Evolutionary conservation across 2,888 invertebrate species (phyloP), one percentile per base, ranked within the genome.

Genomic region (Troides helena): DNA sequence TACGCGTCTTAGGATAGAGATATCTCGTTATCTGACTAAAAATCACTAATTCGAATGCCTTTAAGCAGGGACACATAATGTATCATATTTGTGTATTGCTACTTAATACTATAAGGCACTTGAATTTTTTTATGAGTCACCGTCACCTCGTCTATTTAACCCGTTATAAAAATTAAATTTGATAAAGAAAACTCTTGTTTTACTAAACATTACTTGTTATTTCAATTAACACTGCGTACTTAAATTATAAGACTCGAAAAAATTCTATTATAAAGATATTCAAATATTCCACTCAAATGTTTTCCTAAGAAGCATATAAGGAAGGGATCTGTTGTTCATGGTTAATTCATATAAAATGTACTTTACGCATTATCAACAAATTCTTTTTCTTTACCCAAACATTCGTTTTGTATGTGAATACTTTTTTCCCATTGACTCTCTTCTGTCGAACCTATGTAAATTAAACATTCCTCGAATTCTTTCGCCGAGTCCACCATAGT

Each of bases 371-470:
- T 36, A 53, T 53, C 53, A 53, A 65, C n/a, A 18, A 30, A 50
- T 59, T 30, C 66, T 18, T 30, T 53, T 66, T 66, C 36, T 53
- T 60, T 50, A 25, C 46, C 59, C 30, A 50, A 66, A 66, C 46
- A 60, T 66, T 66, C 60, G 21, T 43, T 43, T 65, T 23, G 36
- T 53, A 61, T 30, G 65, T n/a, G 50, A 23, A 66, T 50, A 25
- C 60, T 66, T 39, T 59, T 21, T 30, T 30, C 30, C 21, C 60
- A 66, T 46, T 61, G 53, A 50, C 25, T 60, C 60, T 43, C 53
- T 53, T 12, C 23, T 61, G 60, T 59, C 66, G 66, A 66, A 66
- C 36, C 46, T 53, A 66, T 66, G 66, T 66, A 66, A 66, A 66
- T 66, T 25, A 30, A 60, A 66, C 60, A 61, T 66, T 60, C 66